Evolutionary conservation across 2,797 vertebrate genomes (phyloP).

Genomic region (Mus caroli): DNA sequence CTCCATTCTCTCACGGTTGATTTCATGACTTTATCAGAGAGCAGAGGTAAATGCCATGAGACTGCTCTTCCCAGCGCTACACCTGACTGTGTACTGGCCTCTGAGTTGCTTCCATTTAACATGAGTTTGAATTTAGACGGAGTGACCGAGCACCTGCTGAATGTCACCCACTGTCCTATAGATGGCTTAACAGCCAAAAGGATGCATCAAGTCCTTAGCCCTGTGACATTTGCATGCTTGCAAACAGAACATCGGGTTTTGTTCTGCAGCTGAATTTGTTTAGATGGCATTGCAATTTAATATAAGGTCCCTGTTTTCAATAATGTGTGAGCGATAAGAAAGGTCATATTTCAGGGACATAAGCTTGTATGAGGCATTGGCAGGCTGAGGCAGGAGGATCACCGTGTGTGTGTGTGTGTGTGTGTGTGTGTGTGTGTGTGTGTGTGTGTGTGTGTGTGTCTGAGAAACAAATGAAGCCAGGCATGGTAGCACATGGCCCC

Average conservation of each 20-base stretch:
- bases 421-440: no score
- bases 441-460: no score
- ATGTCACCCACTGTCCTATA: background rate
- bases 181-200: background rate
- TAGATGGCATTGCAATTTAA: background rate
- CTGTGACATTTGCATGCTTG: background rate
- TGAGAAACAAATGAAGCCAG: background rate
- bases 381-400: background rate
- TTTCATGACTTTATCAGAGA: background rate
- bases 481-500: background rate
- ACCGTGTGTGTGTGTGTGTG: background rate
- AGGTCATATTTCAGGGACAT: background rate
- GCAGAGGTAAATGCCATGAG: background rate
- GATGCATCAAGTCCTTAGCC: background rate
- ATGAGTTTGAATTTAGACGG: background rate
- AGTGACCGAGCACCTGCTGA: background rate
- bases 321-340: background rate
- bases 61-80: background rate
- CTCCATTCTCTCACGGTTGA: background rate
- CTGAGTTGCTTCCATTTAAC: background rate
- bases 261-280: background rate
- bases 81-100: background rate
- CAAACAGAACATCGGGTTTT: constrained; percentile 41
- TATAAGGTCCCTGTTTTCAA: background rate
- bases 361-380: background rate